phyloP scores from a whole-genome alignment of 2,888 invertebrate genomes.

The Aphelenchoides bicaudatus region DNA sequence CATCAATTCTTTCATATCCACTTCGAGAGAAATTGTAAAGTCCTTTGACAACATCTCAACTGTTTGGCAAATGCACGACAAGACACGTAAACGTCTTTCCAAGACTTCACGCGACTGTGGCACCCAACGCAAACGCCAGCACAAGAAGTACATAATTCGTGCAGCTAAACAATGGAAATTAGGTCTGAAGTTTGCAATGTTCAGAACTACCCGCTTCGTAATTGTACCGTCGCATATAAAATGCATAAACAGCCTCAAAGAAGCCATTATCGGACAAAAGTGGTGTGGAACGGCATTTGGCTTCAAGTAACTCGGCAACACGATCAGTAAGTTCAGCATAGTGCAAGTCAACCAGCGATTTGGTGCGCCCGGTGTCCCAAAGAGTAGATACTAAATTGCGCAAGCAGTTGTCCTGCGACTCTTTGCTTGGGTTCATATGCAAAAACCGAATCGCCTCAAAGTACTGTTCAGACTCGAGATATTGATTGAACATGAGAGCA shows the following conservation, averaged over 20 bases:
- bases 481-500: slow-evolving; percentile 45
- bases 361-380: slow-evolving; percentile 22
- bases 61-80: slow-evolving; percentile 39
- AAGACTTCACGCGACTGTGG: slow-evolving; percentile 38
- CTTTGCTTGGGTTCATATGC: slow-evolving; percentile 26
- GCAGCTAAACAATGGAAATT: too few relatives aligned
- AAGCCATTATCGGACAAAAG: slow-evolving; percentile 13
- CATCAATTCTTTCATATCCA: slow-evolving; percentile 11
- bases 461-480: slow-evolving; percentile 36
- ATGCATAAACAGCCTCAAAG: slow-evolving; percentile 33
- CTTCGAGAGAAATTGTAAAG: background rate
- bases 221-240: slow-evolving; percentile 33
- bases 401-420: slow-evolving; percentile 26
- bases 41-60: slow-evolving; percentile 24
- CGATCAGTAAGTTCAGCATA: slow-evolving; percentile 23
- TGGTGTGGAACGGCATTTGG: slow-evolving; percentile 23
- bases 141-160: slow-evolving; percentile 41
- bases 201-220: slow-evolving; percentile 26
- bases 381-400: slow-evolving; percentile 27
- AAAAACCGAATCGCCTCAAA: slow-evolving; percentile 39
- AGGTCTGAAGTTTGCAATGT: slow-evolving; percentile 1
- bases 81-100: slow-evolving; percentile 38
- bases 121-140: slow-evolving; percentile 34
- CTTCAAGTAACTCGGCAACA: slow-evolving; percentile 35
- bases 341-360: slow-evolving; percentile 23